phyloP scores from a whole-genome alignment of 2,113 vertebrate genomes.

The Antigone vipio region DNA sequence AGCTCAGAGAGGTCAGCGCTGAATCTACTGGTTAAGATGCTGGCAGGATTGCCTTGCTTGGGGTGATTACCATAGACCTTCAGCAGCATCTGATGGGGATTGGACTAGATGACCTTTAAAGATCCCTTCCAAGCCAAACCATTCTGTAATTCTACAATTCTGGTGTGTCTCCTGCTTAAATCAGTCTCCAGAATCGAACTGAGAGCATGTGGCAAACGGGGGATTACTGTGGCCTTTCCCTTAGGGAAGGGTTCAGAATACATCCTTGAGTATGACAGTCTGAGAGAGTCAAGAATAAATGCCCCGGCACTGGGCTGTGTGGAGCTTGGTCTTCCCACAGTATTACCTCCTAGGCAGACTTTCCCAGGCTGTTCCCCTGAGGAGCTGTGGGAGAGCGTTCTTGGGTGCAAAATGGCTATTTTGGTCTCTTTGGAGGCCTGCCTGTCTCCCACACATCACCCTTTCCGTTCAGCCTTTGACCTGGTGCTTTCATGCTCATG shows the following conservation, averaged over 20 bases:
- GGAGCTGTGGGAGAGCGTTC: rapidly evolving
- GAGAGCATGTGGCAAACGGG: neutral
- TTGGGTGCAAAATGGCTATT: neutral
- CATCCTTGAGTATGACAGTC: neutral
- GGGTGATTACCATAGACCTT: neutral
- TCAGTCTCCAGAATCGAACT: neutral
- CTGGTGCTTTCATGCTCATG: neutral
- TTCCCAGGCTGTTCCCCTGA: neutral
- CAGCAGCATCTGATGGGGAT: neutral
- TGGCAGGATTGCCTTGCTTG: neutral
- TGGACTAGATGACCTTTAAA: neutral
- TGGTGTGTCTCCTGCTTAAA: neutral
- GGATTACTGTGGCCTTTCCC: neutral
- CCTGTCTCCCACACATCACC: neutral
- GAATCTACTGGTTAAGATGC: neutral
- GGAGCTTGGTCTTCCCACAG: neutral
- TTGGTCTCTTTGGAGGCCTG: neutral
- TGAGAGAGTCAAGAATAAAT: neutral
- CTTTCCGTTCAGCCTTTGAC: neutral
- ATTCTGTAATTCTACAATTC: neutral
- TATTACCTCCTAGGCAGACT: neutral
- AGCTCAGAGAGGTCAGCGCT: neutral
- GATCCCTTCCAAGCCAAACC: neutral
- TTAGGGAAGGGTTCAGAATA: neutral
- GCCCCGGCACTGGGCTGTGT: rapidly evolving